Evolutionary conservation across 2,113 vertebrate genomes (phyloP).

Genomic region (Dromas ardeola): DNA sequence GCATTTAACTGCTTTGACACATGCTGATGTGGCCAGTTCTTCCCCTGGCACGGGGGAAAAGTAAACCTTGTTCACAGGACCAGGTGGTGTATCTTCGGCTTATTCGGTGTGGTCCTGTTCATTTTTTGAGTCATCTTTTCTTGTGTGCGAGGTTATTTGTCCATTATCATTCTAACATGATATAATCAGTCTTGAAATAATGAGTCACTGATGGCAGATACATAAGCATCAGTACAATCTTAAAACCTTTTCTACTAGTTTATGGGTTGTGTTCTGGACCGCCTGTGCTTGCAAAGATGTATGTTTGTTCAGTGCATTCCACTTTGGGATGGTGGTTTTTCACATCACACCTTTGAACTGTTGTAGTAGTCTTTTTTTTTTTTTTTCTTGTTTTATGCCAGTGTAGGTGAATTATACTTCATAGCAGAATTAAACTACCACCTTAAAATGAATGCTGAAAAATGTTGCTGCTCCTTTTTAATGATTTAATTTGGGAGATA

Average conservation of each 20-base stretch:
- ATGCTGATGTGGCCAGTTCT: background rate
- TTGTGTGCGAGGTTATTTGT: background rate
- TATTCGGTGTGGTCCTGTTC: background rate
- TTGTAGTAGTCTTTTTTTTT: background rate
- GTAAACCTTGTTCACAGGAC: background rate
- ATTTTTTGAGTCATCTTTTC: background rate
- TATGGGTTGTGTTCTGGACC: background rate
- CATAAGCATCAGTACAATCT: rapidly evolving
- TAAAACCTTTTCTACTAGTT: background rate
- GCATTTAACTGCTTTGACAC: background rate
- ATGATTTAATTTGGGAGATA: background rate
- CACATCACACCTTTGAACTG: background rate
- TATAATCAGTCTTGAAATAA: background rate
- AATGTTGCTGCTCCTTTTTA: background rate
- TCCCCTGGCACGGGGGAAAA: background rate
- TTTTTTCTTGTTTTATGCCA: background rate
- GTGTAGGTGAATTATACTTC: background rate
- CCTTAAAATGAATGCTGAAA: background rate
- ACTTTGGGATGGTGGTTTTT: background rate
- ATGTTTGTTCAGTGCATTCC: background rate
- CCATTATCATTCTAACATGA: background rate
- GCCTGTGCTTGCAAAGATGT: background rate
- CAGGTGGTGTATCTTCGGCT: background rate
- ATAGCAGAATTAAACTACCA: background rate
- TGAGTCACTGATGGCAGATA: background rate